Percentiles rank a stretch among this genome's conserved stretches.
phyloP scores from a whole-genome alignment of 2,113 vertebrate species.

The Osmerus eperlanus region DNA sequence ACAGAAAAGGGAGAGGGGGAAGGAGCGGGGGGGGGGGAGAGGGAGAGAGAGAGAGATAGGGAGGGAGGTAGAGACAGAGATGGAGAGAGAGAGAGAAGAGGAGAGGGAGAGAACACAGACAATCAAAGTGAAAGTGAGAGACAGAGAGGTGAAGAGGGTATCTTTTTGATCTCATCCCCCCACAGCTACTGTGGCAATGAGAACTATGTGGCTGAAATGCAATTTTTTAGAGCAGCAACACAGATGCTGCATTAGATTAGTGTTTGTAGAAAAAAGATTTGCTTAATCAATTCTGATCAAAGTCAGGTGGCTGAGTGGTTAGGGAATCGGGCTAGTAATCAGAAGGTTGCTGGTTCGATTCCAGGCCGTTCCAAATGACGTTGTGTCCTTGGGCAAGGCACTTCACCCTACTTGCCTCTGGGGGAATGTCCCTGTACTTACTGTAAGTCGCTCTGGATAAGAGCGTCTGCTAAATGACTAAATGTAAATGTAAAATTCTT shows the following conservation, averaged over 20 bases:
- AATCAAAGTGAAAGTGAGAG: neutral
- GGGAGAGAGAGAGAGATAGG: neutral
- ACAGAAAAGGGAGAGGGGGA: slow-evolving; percentile 13
- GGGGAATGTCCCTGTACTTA: no score
- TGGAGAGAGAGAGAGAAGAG: neutral
- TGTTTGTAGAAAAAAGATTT: no score
- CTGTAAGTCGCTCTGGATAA: no score
- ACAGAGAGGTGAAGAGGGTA: neutral
- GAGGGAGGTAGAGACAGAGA: neutral
- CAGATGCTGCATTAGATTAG: no score
- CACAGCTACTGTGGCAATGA: neutral
- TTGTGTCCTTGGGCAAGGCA: no score
- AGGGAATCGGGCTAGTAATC: no score
- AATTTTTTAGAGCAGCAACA: neutral
- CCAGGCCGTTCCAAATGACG: no score
- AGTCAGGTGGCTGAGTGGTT: no score
- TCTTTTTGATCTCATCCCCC: neutral
- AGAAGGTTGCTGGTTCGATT: no score
- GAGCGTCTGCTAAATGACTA: no score
- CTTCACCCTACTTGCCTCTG: no score
- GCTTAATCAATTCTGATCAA: neutral
- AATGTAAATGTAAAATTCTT: no score
- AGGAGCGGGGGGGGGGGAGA: neutral
- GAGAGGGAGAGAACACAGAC: neutral
- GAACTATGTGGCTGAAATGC: neutral